Evolutionary conservation across 1,140 invertebrate genomes (phyloP).

Genomic region (Drosophila equinoxialis): DNA sequence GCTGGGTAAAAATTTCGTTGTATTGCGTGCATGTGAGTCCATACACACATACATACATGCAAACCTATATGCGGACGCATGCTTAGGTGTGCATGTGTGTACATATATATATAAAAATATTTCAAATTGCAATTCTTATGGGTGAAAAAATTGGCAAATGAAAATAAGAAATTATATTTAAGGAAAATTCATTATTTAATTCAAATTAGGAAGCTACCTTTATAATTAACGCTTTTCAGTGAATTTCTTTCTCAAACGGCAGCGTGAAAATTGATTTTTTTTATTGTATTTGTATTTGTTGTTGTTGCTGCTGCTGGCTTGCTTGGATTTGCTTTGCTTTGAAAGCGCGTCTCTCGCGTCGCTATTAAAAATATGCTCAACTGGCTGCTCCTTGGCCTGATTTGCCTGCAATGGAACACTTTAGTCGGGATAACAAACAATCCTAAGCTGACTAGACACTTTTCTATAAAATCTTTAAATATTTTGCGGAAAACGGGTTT

Average conservation of each 20-base stretch:
- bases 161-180: neutral
- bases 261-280: slow-evolving; percentile 72
- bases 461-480: slow-evolving; percentile 32
- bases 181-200: neutral
- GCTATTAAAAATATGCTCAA: slow-evolving; percentile 3
- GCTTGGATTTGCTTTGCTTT: slow-evolving; percentile 12
- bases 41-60: neutral
- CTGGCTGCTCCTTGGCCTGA: neutral
- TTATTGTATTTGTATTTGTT: slow-evolving; percentile 47
- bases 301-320: slow-evolving; percentile 51
- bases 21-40: neutral
- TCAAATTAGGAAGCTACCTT: slow-evolving; percentile 49
- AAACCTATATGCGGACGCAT: neutral
- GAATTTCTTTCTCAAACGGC: slow-evolving; percentile 27
- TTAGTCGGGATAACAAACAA: neutral
- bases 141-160: neutral
- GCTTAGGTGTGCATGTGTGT: neutral
- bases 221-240: slow-evolving; percentile 34
- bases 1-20: neutral
- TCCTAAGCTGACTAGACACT: slow-evolving; percentile 8
- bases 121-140: slow-evolving; percentile 2
- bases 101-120: neutral
- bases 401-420: neutral
- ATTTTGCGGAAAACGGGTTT: slow-evolving; percentile 39
- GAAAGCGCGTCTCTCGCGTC: slow-evolving; percentile 31